Percentiles rank a stretch among this genome's conserved stretches.
These are phyloP conservation scores for Ceratotherium simum DNA, from an alignment of 2,113 vertebrate genomes.

Conservation along the genomic window DNA sequence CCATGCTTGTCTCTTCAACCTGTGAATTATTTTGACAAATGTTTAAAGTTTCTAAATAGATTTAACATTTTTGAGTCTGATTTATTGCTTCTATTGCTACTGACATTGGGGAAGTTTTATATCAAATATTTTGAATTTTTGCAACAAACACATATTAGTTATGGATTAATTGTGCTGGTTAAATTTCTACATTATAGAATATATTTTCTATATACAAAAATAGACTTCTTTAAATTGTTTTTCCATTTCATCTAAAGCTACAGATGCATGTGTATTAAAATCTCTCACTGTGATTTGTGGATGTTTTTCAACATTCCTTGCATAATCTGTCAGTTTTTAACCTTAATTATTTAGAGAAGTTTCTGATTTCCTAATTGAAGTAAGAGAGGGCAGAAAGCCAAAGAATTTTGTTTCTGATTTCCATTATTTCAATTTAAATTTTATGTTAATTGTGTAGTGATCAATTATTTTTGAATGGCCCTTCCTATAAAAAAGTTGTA, in stretches of 20 bases:
- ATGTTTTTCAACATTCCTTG: background rate
- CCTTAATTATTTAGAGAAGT: background rate
- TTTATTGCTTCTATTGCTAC: background rate
- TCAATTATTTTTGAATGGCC: background rate
- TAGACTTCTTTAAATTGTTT: background rate
- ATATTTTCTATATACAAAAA: background rate
- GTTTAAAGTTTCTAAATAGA: background rate
- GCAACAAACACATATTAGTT: background rate
- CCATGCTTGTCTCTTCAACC: background rate
- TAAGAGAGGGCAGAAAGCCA: background rate
- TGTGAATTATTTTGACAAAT: background rate
- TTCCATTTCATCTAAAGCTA: background rate
- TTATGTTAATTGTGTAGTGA: background rate
- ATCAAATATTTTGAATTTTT: background rate
- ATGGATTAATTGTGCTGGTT: background rate
- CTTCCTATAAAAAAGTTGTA: background rate
- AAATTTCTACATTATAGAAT: background rate
- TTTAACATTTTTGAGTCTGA: background rate
- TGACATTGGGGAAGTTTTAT: background rate
- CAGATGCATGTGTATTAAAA: background rate
- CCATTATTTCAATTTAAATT: background rate
- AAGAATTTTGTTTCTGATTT: slow-evolving; percentile 8
- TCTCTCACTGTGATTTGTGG: background rate
- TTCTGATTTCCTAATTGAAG: background rate
- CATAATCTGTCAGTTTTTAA: background rate